Conservation (phyloP, 2,888 invertebrate species). For the Drosophila paramelanica region DNA sequence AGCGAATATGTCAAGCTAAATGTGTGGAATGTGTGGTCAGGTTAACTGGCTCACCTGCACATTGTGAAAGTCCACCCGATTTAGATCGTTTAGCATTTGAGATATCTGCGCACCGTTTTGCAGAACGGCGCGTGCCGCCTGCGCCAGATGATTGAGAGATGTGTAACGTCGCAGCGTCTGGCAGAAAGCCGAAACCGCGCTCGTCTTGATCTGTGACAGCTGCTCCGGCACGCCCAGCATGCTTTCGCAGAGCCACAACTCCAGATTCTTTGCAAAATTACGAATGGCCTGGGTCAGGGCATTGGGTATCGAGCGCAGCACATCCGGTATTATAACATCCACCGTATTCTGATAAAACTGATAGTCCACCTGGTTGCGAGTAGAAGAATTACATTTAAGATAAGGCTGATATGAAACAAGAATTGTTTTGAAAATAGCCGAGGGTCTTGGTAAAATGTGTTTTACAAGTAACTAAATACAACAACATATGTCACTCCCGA, state of each 20-base stretch:
- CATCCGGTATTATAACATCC: conserved; percentile 98
- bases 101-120: conserved; percentile 97
- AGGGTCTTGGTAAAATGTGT: no score
- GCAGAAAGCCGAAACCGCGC: conserved; percentile 95
- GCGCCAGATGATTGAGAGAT: conserved; percentile 97
- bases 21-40: no score
- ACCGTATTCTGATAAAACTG: conserved; percentile 98
- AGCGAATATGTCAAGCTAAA: no score
- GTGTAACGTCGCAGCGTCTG: conserved; percentile 98
- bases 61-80: conserved; percentile 98
- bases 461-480: no score
- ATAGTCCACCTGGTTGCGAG: conserved; percentile 89
- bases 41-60: conserved; percentile 89
- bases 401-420: background rate
- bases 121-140: conserved; percentile 94
- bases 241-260: conserved; percentile 94
- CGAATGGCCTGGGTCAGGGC: conserved; percentile 96
- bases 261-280: conserved; percentile 96
- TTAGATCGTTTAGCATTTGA: conserved; percentile 98
- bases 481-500: no score
- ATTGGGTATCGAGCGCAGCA: conserved; percentile 96
- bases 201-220: conserved; percentile 92
- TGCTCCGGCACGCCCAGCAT: conserved; percentile 93
- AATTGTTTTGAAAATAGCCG: no score
- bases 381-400: background rate